Evolutionary conservation across 37 sponge, comb jelly and placozoan genomes (phyloP).

Genomic region (Hormiphora californensis): DNA sequence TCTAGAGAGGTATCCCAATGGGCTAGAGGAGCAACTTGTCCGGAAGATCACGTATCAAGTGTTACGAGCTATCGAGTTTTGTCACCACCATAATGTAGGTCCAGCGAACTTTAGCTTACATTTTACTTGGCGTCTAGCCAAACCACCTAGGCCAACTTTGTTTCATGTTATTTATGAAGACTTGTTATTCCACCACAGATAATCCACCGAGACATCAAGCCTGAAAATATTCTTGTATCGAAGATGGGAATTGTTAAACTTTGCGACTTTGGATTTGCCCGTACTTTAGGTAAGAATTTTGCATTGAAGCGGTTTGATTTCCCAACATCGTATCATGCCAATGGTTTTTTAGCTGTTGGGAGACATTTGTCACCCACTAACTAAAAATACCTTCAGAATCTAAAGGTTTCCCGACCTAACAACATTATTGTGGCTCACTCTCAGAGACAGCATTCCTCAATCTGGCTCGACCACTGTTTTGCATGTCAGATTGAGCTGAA

Average conservation of each 20-base stretch:
- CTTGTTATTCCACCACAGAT: slow-evolving; percentile 61
- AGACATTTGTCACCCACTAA: too few relatives aligned
- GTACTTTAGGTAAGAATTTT: slow-evolving; percentile 72
- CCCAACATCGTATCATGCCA: too few relatives aligned
- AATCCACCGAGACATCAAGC: slow-evolving; percentile 98
- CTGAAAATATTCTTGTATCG: slow-evolving; percentile 95
- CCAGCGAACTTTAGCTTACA: neutral
- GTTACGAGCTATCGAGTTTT: slow-evolving; percentile 87
- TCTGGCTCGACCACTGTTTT: neutral
- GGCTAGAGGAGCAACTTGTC: slow-evolving; percentile 69
- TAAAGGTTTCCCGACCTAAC: too few relatives aligned
- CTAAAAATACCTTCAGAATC: too few relatives aligned
- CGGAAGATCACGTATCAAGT: slow-evolving; percentile 88
- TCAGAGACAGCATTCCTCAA: neutral
- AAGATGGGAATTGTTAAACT: slow-evolving; percentile 88
- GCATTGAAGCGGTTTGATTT: too few relatives aligned
- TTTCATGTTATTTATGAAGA: neutral
- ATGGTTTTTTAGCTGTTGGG: too few relatives aligned
- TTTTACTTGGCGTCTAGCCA: too few relatives aligned
- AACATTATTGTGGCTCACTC: too few relatives aligned
- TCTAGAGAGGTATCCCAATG: slow-evolving; percentile 79
- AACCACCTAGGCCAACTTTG: too few relatives aligned
- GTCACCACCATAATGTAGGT: slow-evolving; percentile 82
- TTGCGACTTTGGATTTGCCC: slow-evolving; percentile 98
- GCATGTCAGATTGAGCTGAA: too few relatives aligned